Conservation (phyloP, 2,888 invertebrate genomes). For the Globia sparganii region DNA sequence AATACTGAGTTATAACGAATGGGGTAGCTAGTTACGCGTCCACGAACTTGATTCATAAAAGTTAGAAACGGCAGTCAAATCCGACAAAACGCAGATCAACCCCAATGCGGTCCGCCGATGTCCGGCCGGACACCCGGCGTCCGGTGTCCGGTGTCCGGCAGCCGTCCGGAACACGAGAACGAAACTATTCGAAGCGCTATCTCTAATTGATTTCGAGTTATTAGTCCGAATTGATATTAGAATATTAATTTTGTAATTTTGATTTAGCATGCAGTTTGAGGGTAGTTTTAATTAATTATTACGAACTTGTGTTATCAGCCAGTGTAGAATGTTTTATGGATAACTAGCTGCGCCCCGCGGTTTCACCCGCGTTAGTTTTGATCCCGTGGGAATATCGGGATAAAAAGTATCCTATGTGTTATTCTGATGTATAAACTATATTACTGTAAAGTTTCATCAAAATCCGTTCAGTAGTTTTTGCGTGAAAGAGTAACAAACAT, state of each 20-base stretch:
- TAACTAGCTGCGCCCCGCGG: too few species aligned
- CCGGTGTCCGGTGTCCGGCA: slow-evolving; percentile 20
- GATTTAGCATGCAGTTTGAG: not conserved
- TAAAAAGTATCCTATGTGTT: too few species aligned
- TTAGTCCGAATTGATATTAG: not conserved
- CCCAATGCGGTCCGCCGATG: slow-evolving; percentile 9
- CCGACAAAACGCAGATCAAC: not conserved
- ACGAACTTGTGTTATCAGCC: not conserved
- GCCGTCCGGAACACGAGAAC: slow-evolving; percentile 11
- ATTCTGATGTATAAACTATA: too few species aligned
- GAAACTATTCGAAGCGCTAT: slow-evolving; percentile 2
- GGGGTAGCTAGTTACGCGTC: not conserved
- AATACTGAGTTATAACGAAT: not conserved
- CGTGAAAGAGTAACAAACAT: too few species aligned
- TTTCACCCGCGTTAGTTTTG: too few species aligned
- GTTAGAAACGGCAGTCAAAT: slow-evolving; percentile 1
- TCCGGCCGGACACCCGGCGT: slow-evolving; percentile 40
- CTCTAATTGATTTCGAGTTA: slow-evolving; percentile 41
- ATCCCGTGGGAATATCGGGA: too few species aligned
- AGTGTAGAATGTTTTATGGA: too few species aligned
- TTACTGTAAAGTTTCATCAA: too few species aligned
- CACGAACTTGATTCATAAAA: not conserved
- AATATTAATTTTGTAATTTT: slow-evolving; percentile 32
- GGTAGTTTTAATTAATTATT: slow-evolving; percentile 7
- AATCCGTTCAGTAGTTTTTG: too few species aligned